Evolutionary conservation across 2,888 invertebrate species (phyloP), one percentile per base, ranked within the genome.

Genomic region (Standfussiana lucernea): DNA sequence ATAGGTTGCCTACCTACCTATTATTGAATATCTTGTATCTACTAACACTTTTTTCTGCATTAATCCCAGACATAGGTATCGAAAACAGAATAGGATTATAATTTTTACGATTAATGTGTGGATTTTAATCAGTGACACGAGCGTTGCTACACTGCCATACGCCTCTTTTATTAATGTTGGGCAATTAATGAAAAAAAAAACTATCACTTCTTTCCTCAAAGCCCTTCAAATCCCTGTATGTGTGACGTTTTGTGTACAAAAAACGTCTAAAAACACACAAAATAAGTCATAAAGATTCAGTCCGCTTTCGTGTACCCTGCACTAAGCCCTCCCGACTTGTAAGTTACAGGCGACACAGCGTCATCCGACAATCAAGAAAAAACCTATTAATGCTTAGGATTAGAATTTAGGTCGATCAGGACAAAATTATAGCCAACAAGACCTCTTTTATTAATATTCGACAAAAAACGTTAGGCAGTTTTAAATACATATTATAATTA

Each of bases 1-100:
- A 24, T n/a, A 40, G 24, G n/a, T 64, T 40, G 24, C 2, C 15
- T 21, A 67, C 37, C 56, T 10, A 66, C 24, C 37, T 24, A 53
- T 64, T 40, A 64, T 64, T 64, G 32, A 50, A 3, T 59, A 32
- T 37, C 32, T 56, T 47, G 18, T 40, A 32, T 15, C 2, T 40
- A n/a, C 15, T 37, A 15, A 18, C 13, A n/a, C 21, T 72, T 62
- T 77, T 73, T 62, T 61, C 37, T 45, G 28, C 21, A 53, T 53
- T n/a, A 18, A 28, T 70, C 10, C 7, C 7, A 70, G 35, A 61
- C 10, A 42, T 37, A 56, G 35, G n/a, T 64, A 70, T 53, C 8
- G 0, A 18, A 75, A 64, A 50, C 50, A 8, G n/a, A 28, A 21
- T 56, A 28, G 65, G 21, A 66, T 28, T 24, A 40, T 40, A 40